Evolutionary conservation across 2,888 invertebrate species (phyloP), one percentile per base, ranked within the genome.

Genomic region (Plusia festucae): DNA sequence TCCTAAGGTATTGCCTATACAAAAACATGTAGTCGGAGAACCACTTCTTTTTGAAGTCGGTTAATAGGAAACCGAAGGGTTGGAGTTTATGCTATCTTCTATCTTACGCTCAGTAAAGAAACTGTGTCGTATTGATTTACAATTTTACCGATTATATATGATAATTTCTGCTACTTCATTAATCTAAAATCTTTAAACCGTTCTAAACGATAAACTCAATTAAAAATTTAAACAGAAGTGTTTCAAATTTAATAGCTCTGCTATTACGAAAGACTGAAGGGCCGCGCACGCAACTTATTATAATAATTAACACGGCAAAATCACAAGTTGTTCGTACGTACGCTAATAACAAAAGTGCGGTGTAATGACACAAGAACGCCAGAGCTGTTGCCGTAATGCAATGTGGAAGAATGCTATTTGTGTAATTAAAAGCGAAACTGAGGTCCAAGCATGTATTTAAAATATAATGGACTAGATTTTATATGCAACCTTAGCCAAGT

Each of bases 261-360:
- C 18, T 20, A 70, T 78, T 75, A 56, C 51, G 65, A 66, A 77
- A 81, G 63, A 58, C 69, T 71, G 65, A 68, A 75, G 70, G 79
- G 73, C 79, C 73, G 9, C 30, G 73, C 75, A 64, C 56, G 76
- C 78, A 80, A 77, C 61, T 54, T 59, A 70, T 79, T 80, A 84
- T 85, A 83, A 76, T 70, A 81, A 82, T 85, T 84, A 81, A 78
- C 79, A 78, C 79, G 79, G 71, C 72, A 53, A 76, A 69, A 73
- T 74, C 74, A 76, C 79, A 82, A 80, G 63, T 73, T 72, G 68
- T 68, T 67, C 64, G 76, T 75, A 70, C 73, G 58, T 61, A 65
- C 68, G 73, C 74, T 80, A 82, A 71, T 76, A 77, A 68, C 69
- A 80, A 83, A 76, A 74, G 62, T 71, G 65, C 64, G 53, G 65